phyloP scores from a whole-genome alignment of 1,140 invertebrate species.

The Drosophila nannoptera region DNA sequence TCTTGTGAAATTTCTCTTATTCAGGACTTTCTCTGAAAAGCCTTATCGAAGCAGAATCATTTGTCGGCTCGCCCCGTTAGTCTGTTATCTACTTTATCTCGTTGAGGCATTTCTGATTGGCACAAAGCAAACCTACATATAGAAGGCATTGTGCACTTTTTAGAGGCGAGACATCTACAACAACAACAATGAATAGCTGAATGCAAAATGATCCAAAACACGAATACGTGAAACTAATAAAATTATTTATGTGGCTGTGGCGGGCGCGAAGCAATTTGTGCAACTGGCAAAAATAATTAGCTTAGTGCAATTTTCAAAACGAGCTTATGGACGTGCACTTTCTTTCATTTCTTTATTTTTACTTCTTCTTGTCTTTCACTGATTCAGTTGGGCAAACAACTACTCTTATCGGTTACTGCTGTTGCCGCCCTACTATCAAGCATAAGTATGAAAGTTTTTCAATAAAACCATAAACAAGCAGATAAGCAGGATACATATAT shows the following conservation, averaged over 20 bases:
- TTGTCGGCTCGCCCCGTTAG: background rate
- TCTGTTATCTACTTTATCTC: slow-evolving; percentile 17
- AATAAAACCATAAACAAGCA: slow-evolving; percentile 32
- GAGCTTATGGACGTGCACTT: slow-evolving; percentile 21
- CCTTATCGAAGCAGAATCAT: slow-evolving; percentile 1
- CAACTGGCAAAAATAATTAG: background rate
- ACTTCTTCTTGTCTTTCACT: background rate
- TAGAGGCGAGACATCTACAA: background rate
- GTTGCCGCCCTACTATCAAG: slow-evolving; percentile 29
- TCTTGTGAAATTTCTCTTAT: too few species aligned
- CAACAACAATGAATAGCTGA: background rate
- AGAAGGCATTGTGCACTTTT: slow-evolving; percentile 4
- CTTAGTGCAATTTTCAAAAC: slow-evolving; percentile 7
- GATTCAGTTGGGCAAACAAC: background rate
- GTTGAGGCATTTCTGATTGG: slow-evolving; percentile 18
- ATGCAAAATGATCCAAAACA: slow-evolving; percentile 6
- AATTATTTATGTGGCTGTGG: background rate
- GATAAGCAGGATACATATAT: slow-evolving; percentile 42
- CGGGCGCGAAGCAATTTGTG: background rate
- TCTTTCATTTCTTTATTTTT: slow-evolving; percentile 3
- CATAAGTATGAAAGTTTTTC: slow-evolving; percentile 30
- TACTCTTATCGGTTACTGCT: slow-evolving; percentile 24
- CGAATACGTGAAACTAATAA: slow-evolving; percentile 7
- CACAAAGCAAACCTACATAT: background rate
- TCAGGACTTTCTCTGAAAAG: background rate